Conservation (phyloP, 1,140 invertebrate genomes). For the Chionoecetes opilio region DNA sequence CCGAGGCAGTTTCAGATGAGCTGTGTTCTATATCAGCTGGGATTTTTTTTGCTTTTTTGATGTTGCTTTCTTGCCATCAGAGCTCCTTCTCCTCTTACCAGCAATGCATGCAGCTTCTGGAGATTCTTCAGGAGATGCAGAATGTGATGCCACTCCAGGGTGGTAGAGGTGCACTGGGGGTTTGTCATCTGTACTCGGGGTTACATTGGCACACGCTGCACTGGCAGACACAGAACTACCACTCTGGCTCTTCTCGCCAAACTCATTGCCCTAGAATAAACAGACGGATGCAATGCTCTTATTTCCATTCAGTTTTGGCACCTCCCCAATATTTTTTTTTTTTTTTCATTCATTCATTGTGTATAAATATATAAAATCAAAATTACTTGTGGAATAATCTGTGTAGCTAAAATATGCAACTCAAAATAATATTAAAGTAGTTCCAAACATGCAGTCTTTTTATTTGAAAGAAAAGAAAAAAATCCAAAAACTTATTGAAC, state of each 20-base stretch:
- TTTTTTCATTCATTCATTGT: too few species aligned
- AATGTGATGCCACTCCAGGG: slow-evolving; percentile 63
- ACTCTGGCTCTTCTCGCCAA: not conserved
- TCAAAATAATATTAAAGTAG: too few species aligned
- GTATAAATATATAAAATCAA: too few species aligned
- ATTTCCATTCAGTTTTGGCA: not conserved
- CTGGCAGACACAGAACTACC: not conserved
- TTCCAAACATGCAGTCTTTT: too few species aligned
- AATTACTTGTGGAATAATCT: too few species aligned
- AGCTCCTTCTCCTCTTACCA: slow-evolving; percentile 63
- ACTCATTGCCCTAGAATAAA: slow-evolving; percentile 5
- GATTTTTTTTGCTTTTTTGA: slow-evolving; percentile 74
- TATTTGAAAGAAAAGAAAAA: too few species aligned
- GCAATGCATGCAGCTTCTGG: not conserved
- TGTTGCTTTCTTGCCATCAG: slow-evolving; percentile 66
- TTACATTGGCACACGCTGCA: not conserved
- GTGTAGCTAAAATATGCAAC: too few species aligned
- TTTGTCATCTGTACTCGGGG: slow-evolving; percentile 35
- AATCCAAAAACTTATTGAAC: too few species aligned
- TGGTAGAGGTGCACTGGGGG: slow-evolving; percentile 66
- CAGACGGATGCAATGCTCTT: not conserved
- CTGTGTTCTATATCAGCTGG: slow-evolving; percentile 48
- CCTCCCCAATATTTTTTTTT: not conserved
- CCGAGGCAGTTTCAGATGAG: not conserved
- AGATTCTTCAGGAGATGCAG: slow-evolving; percentile 17